Base-by-base conservation (phyloP, 2,113 vertebrate genomes). In the Guaruba guarouba region DNA sequence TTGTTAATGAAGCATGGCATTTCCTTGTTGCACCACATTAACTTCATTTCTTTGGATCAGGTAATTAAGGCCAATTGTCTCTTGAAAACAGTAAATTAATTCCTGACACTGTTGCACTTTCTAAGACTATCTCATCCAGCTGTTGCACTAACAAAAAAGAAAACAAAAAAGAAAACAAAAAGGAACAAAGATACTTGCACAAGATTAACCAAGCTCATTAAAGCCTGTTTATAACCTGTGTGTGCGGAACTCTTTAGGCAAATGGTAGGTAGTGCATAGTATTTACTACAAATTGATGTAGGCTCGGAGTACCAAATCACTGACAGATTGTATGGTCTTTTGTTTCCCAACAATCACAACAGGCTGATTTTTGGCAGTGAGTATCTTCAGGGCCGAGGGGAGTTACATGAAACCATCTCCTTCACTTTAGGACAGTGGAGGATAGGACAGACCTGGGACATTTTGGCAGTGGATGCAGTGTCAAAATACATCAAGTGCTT, bases 51-150 rank as follows among this genome's bases (percentile, higher is more conserved):
- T 92, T 92, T 88, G 88, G 46, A 92, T 77, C 88, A 88, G 64
- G n/a, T 95, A 94, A 95, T 90, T 94, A 93, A 82, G 48, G 51
- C 73, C 39, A 96, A 97, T 96, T 92, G 77, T 94, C 73, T 95
- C 73, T 81, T 84, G 80, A 86, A 96, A 91, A 82, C 66, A 84
- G 48, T 16, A 89, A 91, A 95, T 93, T 62, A 91, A 52, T 95
- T 92, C 84, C 96, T 93, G 88, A 87, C 66, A 64, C 23, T 48
- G 12, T 44, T 84, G 64, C 17, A 68, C 91, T 94, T 81, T 91
- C 83, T 67, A 92, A 9, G 1, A 54, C 35, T 84, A 87, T 78
- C 43, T 55, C 44, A 92, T 89, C 48, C 76, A 95, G 48, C 39
- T 91, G 95, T 64, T 68, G 41, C 23, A 43, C n/a, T 68, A 9